Evolutionary conservation across 2,113 vertebrate genomes (phyloP).

Genomic region (Apeltes quadracus): DNA sequence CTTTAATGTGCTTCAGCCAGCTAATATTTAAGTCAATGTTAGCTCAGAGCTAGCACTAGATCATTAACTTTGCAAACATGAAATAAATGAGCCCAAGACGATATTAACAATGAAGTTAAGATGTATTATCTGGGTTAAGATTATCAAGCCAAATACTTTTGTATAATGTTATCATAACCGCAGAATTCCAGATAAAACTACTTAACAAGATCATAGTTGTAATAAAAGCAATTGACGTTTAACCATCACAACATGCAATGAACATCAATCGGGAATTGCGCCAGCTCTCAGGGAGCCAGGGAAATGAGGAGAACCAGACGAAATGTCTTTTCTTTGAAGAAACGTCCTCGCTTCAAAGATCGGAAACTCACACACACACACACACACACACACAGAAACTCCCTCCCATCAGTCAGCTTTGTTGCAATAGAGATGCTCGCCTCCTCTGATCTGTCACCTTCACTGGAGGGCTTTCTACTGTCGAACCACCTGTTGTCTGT

Average conservation of each 20-base stretch:
- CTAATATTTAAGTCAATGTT: background rate
- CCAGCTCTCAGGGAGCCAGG: constrained; percentile 1
- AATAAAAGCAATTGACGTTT: constrained; percentile 11
- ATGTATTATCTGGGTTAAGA: background rate
- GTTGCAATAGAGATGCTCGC: constrained; percentile 43
- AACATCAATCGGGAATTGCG: background rate
- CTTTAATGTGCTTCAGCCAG: background rate
- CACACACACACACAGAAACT: constrained; percentile 15
- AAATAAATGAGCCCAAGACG: background rate
- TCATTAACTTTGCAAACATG: constrained; percentile 1
- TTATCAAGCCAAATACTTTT: background rate
- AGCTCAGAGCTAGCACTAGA: background rate
- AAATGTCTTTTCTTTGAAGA: constrained; percentile 12
- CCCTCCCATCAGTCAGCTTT: constrained; percentile 39
- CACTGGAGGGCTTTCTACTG: constrained; percentile 64
- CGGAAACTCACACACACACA: constrained; percentile 19
- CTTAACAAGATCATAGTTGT: background rate
- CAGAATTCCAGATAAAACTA: background rate
- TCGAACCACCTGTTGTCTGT: constrained; percentile 59
- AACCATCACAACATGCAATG: background rate
- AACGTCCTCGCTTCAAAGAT: constrained; percentile 31
- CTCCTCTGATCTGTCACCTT: constrained; percentile 59
- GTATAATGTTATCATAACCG: background rate
- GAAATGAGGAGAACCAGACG: constrained; percentile 6
- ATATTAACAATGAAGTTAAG: background rate